Conservation (phyloP, 2,797 vertebrate genomes). For the Neosilurus mollespiculum region DNA sequence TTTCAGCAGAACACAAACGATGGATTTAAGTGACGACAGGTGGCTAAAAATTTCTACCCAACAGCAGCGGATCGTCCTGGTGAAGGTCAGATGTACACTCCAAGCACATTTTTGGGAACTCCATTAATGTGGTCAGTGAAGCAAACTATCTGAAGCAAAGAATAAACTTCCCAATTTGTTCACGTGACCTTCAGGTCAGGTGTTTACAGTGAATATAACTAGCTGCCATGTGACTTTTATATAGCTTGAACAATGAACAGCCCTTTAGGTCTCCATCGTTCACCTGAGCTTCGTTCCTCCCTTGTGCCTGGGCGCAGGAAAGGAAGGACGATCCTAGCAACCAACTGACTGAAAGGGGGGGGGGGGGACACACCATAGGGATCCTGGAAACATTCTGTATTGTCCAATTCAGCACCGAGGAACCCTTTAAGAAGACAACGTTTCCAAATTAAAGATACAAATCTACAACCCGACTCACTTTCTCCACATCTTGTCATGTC, state of each 20-base stretch:
- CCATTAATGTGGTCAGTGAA: background rate
- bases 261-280: background rate
- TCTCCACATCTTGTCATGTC: background rate
- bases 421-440: background rate
- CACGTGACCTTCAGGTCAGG: background rate
- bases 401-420: background rate
- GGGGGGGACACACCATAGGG: background rate
- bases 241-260: background rate
- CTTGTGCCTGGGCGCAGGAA: conserved; percentile 42
- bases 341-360: conserved; percentile 39
- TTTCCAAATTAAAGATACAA: background rate
- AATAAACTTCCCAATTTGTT: background rate
- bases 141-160: background rate
- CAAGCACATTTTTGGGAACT: background rate
- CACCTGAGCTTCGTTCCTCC: conserved; percentile 37
- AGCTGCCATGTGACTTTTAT: too few species aligned
- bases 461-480: too few species aligned
- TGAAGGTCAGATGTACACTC: conserved; percentile 44
- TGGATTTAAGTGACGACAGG: conserved; percentile 43
- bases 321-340: conserved; percentile 62
- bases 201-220: background rate
- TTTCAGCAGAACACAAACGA: background rate
- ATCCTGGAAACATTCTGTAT: conserved; percentile 4
- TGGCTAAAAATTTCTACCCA: conserved; percentile 18
- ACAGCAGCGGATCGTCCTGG: conserved; percentile 36